Base-by-base conservation (phyloP, 2,797 vertebrate genomes). In the Sarcoramphus papa region DNA sequence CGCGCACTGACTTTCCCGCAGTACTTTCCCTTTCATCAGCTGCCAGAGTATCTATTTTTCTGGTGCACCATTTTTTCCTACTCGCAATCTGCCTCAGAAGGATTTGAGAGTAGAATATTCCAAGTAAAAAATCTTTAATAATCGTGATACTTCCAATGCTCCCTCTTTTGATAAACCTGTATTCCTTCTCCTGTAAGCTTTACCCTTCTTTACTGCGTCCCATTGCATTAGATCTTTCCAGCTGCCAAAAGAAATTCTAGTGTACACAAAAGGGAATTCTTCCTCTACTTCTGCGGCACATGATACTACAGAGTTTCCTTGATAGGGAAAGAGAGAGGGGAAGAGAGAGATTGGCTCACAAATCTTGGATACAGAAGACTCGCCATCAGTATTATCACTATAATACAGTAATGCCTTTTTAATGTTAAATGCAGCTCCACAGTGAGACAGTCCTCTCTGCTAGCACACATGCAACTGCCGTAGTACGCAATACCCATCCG, bases 361-460 rank as follows among this genome's bases (percentile, higher is more conserved):
- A 12, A 15, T 3, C 18, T 22, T 5, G 21, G 59, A 22, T n/a
- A 45, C 9, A 37, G 43, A 16, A 50, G 31, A 10, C 45, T 73
- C 3, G 0, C 30, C 2, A 0, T 33, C 21, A 10, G n/a, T 10
- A 10, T 19, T 53, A 30, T 11, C 2, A 0, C 65, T 16, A 0
- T 12, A 35, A 4, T 7, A 63, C 43, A 37, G 62, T 6, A 30
- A 30, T 3, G 48, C 48, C 83, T 74, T 54, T 54, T 31, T 4
- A 11, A 11, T 0, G 2, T 2, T 2, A 4, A 7, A 3, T 7
- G 43, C 60, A 14, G 12, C 33, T 8, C 51, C 19, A 3, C 14
- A 12, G 62, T 1, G 27, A 43, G 59, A 63, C 48, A 6, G 1
- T 6, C 14, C 33, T 30, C 37, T 1, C 40, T 8, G 33, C 2